Evolutionary conservation across 1,140 invertebrate species (phyloP).

Genomic region (Archivesica marissinica): DNA sequence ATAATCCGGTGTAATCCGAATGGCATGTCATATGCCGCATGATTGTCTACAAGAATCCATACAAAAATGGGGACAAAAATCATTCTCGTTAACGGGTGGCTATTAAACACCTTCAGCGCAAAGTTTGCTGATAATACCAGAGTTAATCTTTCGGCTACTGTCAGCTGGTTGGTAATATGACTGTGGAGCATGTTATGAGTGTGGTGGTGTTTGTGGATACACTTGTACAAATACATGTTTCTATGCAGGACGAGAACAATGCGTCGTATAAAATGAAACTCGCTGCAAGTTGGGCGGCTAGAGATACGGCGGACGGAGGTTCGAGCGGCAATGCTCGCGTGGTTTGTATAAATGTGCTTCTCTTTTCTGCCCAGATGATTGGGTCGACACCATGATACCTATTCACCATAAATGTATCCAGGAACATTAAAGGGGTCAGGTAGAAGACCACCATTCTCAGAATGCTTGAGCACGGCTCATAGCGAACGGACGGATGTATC

Average conservation of each 20-base stretch:
- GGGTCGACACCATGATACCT: conserved; percentile 72
- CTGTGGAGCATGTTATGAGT: conserved; percentile 75
- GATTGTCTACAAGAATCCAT: conserved; percentile 76
- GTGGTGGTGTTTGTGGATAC: conserved; percentile 75
- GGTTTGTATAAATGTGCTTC: conserved; percentile 69
- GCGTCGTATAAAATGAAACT: conserved; percentile 75
- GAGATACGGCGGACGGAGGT: conserved; percentile 65
- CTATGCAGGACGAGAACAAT: conserved; percentile 75
- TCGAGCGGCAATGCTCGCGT: conserved; percentile 73
- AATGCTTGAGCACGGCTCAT: conserved; percentile 64
- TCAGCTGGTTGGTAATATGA: conserved; percentile 78
- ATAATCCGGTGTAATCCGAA: conserved; percentile 73
- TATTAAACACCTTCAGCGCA: conserved; percentile 75
- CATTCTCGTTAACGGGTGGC: conserved; percentile 77
- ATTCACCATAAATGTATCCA: conserved; percentile 79
- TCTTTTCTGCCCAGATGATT: conserved; percentile 64
- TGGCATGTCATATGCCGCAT: conserved; percentile 78
- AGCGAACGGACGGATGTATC: conserved; percentile 67
- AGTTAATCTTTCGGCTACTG: conserved; percentile 71
- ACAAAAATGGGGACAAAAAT: conserved; percentile 78
- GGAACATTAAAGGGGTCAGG: conserved; percentile 69
- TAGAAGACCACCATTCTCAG: conserved; percentile 67
- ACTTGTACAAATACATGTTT: conserved; percentile 74
- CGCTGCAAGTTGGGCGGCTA: conserved; percentile 69
- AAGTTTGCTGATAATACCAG: conserved; percentile 77